Percentiles rank a stretch among this genome's conserved stretches.
Evolutionary conservation across 2,113 vertebrate genomes (phyloP).

Genomic region (Casuarius casuarius): DNA sequence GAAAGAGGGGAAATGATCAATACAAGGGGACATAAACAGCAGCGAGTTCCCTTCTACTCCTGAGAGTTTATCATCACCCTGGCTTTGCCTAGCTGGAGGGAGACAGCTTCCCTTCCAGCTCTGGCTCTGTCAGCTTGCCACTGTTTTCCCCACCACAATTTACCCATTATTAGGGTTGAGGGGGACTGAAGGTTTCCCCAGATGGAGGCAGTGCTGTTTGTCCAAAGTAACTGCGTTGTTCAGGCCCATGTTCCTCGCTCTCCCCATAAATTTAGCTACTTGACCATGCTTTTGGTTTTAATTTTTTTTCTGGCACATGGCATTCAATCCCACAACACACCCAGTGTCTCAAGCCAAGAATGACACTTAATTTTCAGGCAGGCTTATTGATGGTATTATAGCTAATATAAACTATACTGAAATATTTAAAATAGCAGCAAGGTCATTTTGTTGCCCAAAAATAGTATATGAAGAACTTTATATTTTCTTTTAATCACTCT

Average conservation of each 20-base stretch:
- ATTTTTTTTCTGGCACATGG: constrained; percentile 65
- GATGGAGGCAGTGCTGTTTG: not conserved
- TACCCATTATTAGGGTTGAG: not conserved
- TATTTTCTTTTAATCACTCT: constrained; percentile 59
- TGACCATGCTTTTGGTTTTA: constrained; percentile 47
- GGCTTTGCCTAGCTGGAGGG: not conserved
- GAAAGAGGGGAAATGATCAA: not conserved
- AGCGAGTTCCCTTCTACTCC: not conserved
- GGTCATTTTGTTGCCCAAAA: constrained; percentile 25
- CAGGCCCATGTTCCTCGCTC: not conserved
- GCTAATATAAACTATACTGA: constrained; percentile 60
- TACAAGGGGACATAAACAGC: not conserved
- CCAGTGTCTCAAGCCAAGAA: constrained; percentile 49
- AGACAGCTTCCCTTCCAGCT: not conserved
- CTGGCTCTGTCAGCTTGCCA: not conserved
- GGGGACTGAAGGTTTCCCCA: not conserved
- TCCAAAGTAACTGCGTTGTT: not conserved
- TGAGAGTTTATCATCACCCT: not conserved
- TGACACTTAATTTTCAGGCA: constrained; percentile 68
- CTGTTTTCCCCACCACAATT: not conserved
- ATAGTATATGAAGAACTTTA: not conserved
- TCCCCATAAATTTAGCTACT: constrained; percentile 37
- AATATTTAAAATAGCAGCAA: constrained; percentile 61
- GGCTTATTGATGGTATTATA: constrained; percentile 50
- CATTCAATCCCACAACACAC: constrained; percentile 55